Percentiles rank a stretch among this genome's conserved stretches.
phyloP scores from a whole-genome alignment of 2,888 invertebrate species.

The Ophioninae sp. region DNA sequence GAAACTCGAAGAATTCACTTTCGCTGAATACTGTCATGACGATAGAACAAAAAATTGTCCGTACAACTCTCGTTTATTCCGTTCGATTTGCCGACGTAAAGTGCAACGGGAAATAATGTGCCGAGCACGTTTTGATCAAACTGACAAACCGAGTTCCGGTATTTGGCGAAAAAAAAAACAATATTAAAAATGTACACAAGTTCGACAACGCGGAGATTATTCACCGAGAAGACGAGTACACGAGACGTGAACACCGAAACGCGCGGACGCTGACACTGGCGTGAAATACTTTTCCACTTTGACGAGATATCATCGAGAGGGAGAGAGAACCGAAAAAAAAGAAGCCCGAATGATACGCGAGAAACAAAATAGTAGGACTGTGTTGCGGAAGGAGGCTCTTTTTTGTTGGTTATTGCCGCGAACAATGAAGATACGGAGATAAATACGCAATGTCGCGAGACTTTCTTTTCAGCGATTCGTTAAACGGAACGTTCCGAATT shows the following conservation, averaged over 20 bases:
- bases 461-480: conserved; percentile 12
- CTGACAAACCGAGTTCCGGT: neutral
- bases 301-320: conserved; percentile 55
- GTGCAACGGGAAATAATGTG: neutral
- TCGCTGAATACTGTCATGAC: neutral
- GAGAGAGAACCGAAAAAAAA: conserved; percentile 6
- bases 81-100: neutral
- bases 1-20: neutral
- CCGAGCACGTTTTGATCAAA: neutral
- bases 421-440: conserved; percentile 46
- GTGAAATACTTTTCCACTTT: conserved; percentile 59
- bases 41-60: neutral
- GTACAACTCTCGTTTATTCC: neutral
- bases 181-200: neutral
- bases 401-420: conserved; percentile 66
- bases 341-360: conserved; percentile 55
- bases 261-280: conserved; percentile 47
- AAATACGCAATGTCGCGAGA: conserved; percentile 60
- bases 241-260: conserved; percentile 49
- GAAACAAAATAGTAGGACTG: conserved; percentile 58
- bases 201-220: conserved; percentile 11
- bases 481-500: conserved; percentile 39
- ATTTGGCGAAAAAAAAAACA: conserved; percentile 15
- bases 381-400: conserved; percentile 41
- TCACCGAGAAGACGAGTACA: conserved; percentile 45